Evolutionary conservation across 2,113 vertebrate genomes (phyloP).

Genomic region (Gasterosteus nipponicus): DNA sequence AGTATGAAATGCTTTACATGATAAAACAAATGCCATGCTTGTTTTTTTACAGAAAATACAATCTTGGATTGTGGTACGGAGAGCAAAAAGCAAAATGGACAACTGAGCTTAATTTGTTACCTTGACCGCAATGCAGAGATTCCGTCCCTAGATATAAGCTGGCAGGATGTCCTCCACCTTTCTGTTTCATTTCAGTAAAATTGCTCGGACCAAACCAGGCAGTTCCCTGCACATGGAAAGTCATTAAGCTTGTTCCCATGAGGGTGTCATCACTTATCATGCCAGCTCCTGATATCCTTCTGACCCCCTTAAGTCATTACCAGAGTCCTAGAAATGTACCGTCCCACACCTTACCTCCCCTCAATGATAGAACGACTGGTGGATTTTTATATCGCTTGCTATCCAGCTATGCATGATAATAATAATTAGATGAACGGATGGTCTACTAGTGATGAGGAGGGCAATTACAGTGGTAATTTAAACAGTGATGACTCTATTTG

Average conservation of each 20-base stretch:
- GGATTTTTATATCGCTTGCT: constrained; percentile 50
- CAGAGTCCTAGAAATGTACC: constrained; percentile 53
- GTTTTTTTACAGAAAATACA: background rate
- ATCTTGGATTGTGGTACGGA: no score
- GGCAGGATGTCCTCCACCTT: constrained; percentile 35
- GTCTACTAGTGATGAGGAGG: constrained; percentile 46
- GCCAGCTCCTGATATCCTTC: constrained; percentile 69
- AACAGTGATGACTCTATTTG: constrained; percentile 38
- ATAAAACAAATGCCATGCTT: background rate
- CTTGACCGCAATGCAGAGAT: constrained; percentile 3
- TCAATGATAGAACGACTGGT: constrained; percentile 18
- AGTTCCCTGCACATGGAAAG: constrained; percentile 52
- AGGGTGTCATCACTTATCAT: constrained; percentile 72
- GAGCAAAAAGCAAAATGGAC: no score
- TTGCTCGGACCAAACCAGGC: constrained; percentile 38
- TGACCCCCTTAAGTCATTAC: constrained; percentile 75
- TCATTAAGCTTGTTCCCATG: constrained; percentile 71
- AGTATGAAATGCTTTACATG: background rate
- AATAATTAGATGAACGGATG: constrained; percentile 54
- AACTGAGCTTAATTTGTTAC: constrained; percentile 5
- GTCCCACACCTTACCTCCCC: constrained; percentile 42
- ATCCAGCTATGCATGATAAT: constrained; percentile 42
- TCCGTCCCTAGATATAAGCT: constrained; percentile 20
- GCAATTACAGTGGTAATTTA: constrained; percentile 55
- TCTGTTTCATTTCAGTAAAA: constrained; percentile 57